These are phyloP conservation scores for Metopolophium dirhodum DNA, from an alignment of 1,140 invertebrate species.

Conservation along the genomic window DNA sequence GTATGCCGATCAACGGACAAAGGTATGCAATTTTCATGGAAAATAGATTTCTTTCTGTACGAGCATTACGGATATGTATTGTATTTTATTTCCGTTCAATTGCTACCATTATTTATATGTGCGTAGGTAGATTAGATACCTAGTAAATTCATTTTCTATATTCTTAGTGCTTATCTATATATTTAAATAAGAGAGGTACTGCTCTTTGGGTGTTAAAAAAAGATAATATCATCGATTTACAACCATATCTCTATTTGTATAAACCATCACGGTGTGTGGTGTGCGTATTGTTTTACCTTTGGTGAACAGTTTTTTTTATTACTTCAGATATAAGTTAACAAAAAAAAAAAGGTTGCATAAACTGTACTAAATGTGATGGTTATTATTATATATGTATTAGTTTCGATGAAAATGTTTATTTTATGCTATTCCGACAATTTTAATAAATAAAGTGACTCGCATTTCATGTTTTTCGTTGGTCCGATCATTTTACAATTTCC, in stretches of 20 bases:
- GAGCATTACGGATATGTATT: background rate
- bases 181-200: too few relatives aligned
- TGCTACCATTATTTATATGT: constrained; percentile 15
- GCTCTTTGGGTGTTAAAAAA: background rate
- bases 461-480: background rate
- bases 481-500: constrained; percentile 40
- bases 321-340: background rate
- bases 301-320: background rate
- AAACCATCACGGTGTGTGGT: background rate
- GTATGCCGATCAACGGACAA: background rate
- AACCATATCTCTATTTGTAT: background rate
- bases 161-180: too few relatives aligned
- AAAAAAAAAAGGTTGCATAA: background rate
- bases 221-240: background rate
- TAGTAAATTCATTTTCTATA: background rate
- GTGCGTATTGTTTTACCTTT: background rate
- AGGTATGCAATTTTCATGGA: background rate
- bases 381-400: background rate
- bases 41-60: background rate
- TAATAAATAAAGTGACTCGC: background rate
- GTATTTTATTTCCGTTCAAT: background rate
- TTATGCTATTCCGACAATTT: constrained; percentile 25
- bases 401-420: constrained; percentile 32
- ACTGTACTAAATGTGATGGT: background rate
- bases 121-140: background rate